Conservation (phyloP, 2,797 vertebrate genomes). For the Vipera ursinii region DNA sequence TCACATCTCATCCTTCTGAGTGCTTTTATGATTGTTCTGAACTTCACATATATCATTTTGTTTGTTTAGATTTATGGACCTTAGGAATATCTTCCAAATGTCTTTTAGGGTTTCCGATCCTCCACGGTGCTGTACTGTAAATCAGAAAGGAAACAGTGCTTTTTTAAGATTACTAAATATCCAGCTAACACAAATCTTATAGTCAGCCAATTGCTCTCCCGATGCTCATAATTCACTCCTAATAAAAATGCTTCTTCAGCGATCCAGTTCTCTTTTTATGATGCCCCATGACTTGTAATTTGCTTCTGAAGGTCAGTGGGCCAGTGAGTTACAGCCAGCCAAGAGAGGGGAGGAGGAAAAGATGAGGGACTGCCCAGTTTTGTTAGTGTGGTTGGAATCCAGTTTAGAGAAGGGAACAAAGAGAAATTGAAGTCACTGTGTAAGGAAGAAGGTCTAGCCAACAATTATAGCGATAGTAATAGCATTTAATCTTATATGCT, state of each 20-base stretch:
- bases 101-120: neutral
- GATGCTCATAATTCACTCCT: constrained; percentile 1
- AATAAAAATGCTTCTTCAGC: neutral
- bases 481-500: neutral
- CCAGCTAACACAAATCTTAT: neutral
- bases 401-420: neutral
- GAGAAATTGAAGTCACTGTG: neutral
- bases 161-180: constrained; percentile 9
- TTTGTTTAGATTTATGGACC: neutral
- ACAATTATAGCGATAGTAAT: neutral
- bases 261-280: neutral
- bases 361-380: neutral
- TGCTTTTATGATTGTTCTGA: neutral
- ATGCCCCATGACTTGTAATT: neutral
- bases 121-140: rapidly evolving
- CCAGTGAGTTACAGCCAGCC: neutral
- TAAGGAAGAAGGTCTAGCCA: neutral
- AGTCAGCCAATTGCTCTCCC: neutral
- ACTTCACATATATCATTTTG: neutral
- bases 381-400: neutral
- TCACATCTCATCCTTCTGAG: neutral
- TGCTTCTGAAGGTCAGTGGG: neutral
- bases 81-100: neutral
- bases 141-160: constrained; percentile 11
- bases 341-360: neutral